Conservation (phyloP, 2,797 vertebrate genomes). For the Microctenopoma steveboyesi region DNA sequence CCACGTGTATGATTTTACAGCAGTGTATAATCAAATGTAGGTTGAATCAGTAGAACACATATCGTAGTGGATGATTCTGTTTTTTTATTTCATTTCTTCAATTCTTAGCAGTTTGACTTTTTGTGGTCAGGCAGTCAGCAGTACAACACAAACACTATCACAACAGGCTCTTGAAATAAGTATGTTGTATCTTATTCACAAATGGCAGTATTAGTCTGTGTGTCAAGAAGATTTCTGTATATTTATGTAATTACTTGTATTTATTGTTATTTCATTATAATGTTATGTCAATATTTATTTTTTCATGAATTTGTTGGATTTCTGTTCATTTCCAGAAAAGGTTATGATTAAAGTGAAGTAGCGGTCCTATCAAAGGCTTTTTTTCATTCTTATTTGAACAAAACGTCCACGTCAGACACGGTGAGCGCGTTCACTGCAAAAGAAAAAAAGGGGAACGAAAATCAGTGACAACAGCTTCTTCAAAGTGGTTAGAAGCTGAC, state of each 20-base stretch:
- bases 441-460: neutral
- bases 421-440: conserved; percentile 3
- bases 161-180: conserved; percentile 82
- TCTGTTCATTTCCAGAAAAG: conserved; percentile 87
- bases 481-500: conserved; percentile 19
- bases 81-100: conserved; percentile 27
- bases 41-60: conserved; percentile 32
- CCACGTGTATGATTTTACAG: conserved; percentile 54
- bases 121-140: conserved; percentile 45
- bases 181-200: conserved; percentile 79
- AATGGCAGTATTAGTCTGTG: conserved; percentile 90
- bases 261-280: conserved; percentile 93
- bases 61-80: conserved; percentile 2
- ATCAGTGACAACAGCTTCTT: neutral
- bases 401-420: conserved; percentile 37
- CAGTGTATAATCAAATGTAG: conserved; percentile 29
- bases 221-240: conserved; percentile 89
- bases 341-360: conserved; percentile 89
- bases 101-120: conserved; percentile 41
- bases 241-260: conserved; percentile 98
- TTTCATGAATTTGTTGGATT: conserved; percentile 87
- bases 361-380: conserved; percentile 84
- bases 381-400: conserved; percentile 79
- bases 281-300: conserved; percentile 92
- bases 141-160: conserved; percentile 51